Base-by-base conservation (phyloP, 2,113 vertebrate species). In the Gorsachius goisagi region DNA sequence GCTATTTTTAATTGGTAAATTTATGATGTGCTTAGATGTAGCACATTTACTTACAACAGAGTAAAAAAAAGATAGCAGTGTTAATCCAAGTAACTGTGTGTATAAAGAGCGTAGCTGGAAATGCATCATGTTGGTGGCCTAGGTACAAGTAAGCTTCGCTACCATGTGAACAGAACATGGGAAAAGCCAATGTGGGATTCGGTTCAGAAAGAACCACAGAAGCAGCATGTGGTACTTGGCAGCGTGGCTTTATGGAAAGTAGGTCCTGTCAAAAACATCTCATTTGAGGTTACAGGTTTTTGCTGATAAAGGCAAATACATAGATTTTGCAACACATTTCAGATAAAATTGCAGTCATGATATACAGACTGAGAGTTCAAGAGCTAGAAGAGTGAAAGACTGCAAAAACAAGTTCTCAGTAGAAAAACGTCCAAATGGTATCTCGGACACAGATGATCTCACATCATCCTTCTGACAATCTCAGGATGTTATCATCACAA, bases 41-140 rank as follows among this genome's bases (percentile, higher is more conserved):
- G 4, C 27, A 4, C 16, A 47, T 71, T 96, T 58, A 56, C 50
- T 83, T 30, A 13, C 49, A 45, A 5, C 12, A 3, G 24, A 55
- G 67, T 14, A 80, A 50, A 3, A 47, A 6, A 6, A 85, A 49
- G 7, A 5, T 56, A 72, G 49, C 11, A 12, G 18, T 20, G 19
- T 55, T 80, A 73, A 86, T 66, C 33, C 72, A 32, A 58, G 21
- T 22, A 41, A 50, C 7, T 9, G 45, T 5, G 4, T 21, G 18
- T 49, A 17, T 4, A 5, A 47, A 44, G 20, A 50, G 21, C 0
- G 7, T 6, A 23, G 78, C 0, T 7, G 41, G 86, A 39, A 92
- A 67, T 49, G 47, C 17, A 0, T 16, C 0, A 0, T 17, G 49
- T 6, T 37, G 55, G 68, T 35, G 24, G 39, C 0, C 0, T 35